Conservation (phyloP, 2,888 invertebrate species). For the Parasteatoda lunata region DNA sequence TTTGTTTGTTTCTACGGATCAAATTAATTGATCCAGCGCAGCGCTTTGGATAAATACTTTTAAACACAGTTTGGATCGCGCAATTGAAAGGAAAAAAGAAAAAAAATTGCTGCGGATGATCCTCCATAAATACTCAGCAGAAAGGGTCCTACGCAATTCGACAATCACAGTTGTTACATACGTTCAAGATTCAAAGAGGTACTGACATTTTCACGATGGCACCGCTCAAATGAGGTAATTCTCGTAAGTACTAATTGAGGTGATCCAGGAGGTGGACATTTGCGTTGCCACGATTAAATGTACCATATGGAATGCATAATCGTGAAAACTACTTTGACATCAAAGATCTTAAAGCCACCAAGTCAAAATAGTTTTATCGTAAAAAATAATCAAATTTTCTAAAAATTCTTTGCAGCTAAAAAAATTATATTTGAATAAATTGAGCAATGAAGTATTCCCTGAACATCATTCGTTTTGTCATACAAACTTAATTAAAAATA, state of each 20-base stretch:
- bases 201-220: conserved; percentile 13
- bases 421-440: conserved; percentile 22
- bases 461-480: conserved; percentile 22
- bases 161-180: not conserved
- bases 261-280: conserved; percentile 37
- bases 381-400: too few species aligned
- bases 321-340: conserved; percentile 5
- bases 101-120: conserved; percentile 31
- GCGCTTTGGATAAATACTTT: conserved; percentile 55
- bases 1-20: conserved; percentile 32
- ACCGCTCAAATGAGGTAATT: conserved; percentile 63
- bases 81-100: conserved; percentile 53
- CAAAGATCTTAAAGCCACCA: conserved; percentile 1
- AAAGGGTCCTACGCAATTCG: conserved; percentile 1
- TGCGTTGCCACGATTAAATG: not conserved
- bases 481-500: conserved; percentile 32
- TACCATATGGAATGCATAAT: conserved; percentile 28
- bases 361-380: not conserved
- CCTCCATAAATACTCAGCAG: conserved; percentile 56
- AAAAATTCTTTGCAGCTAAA: not conserved
- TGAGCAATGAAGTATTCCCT: conserved; percentile 63
- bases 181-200: conserved; percentile 19
- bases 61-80: conserved; percentile 57
- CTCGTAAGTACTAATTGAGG: conserved; percentile 51
- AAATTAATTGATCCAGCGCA: conserved; percentile 49